Evolutionary conservation across 2,113 vertebrate species (phyloP), one percentile per base, ranked within the genome.

Genomic region (Equus quagga): DNA sequence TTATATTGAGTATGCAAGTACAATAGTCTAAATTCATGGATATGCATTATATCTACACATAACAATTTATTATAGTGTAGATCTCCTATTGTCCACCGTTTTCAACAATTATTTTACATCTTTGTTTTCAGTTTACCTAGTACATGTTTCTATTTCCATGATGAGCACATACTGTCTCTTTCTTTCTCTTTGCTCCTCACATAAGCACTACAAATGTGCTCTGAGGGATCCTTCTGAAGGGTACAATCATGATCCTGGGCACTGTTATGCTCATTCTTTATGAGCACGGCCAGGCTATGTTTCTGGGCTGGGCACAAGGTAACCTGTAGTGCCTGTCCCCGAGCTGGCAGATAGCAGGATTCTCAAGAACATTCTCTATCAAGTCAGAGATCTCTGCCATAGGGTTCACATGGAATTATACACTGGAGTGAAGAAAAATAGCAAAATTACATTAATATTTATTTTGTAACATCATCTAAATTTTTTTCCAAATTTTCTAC

Each of bases 361-460:
- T 96, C 60, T 64, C 21, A 56, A 36, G 19, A 51, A 33, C 2
- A 56, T 44, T 54, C 33, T 92, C 58, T 60, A 58, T 23, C 24
- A 31, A 81, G 24, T 21, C 3, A 76, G 83, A 75, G 19, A 14
- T 80, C 36, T 70, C 73, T 44, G 33, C 46, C 31, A 18, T 46
- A 26, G 65, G 49, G 18, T n/a, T 73, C 23, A 58, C 41, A 15
- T 54, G 41, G 26, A 9, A 70, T 79, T 81, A 88, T 24, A 84
- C 2, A 13, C 2, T 79, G 1, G 3, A 49, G 6, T 73, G 15
- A 72, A 2, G 26, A 78, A 96, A 96, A 80, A 64, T 51, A 72
- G 33, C 26, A 54, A 82, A 97, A 84, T 8, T 76, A 65, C 21
- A 73, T 91, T 83, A 51, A n/a, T 76, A 46, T 67, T 87, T 95